A percentile compares a stretch with the other conserved stretches of the same genome.
These are phyloP conservation scores for Harpagoxenus sublaevis DNA, from an alignment of 2,888 invertebrate species.

Conservation along the genomic window DNA sequence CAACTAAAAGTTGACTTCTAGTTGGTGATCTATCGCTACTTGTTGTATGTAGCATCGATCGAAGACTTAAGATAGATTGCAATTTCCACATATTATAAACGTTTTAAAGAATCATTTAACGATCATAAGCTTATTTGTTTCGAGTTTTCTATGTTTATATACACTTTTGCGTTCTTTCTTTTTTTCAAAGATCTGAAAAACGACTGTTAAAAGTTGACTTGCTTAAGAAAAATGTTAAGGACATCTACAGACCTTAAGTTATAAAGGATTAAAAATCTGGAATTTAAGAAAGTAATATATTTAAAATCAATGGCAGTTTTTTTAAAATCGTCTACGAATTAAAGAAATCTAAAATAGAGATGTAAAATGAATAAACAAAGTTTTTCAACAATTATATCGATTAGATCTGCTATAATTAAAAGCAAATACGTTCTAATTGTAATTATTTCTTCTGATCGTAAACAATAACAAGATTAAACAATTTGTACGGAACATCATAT, in stretches of 20 bases:
- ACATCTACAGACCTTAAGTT: not conserved
- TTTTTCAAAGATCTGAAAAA: not conserved
- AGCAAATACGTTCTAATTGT: not conserved
- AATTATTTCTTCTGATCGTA: not conserved
- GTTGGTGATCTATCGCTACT: not conserved
- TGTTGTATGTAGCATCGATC: not conserved
- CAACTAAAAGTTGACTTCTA: not conserved
- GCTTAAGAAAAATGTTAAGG: not conserved
- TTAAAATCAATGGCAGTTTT: not conserved
- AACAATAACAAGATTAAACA: not conserved
- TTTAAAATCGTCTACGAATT: not conserved
- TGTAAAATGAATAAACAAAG: not conserved
- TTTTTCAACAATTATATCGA: not conserved
- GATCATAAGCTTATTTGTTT: not conserved
- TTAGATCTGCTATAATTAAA: not conserved
- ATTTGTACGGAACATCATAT: not conserved
- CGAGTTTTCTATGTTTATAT: not conserved
- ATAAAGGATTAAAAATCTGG: not conserved
- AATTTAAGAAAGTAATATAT: not conserved
- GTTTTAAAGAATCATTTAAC: not conserved
- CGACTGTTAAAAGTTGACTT: not conserved
- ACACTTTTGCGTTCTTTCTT: not conserved
- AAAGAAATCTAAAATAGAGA: not conserved
- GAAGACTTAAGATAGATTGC: not conserved
- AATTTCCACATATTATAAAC: not conserved